These are phyloP conservation scores for Centroberyx gerrardi DNA, from an alignment of 2,797 vertebrate genomes.

Conservation along the genomic window DNA sequence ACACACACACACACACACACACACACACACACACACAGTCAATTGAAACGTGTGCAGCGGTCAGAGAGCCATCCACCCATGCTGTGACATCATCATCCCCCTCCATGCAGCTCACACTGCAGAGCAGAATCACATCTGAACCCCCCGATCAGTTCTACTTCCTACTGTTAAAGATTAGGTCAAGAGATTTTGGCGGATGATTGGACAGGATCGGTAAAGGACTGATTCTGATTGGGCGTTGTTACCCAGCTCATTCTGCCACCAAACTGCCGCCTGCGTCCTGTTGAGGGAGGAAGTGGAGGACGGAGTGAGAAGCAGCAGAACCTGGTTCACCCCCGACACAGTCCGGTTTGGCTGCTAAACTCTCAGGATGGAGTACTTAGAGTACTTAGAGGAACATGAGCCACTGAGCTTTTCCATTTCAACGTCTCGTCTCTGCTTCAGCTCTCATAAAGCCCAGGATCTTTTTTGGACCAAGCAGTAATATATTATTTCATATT, in stretches of 20 bases:
- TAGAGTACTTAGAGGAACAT: too few relatives aligned
- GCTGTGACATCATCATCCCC: not conserved
- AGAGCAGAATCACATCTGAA: conserved; percentile 7
- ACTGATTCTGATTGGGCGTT: conserved; percentile 28
- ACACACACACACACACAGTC: conserved; percentile 11
- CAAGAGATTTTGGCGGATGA: not conserved
- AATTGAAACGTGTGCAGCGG: too few relatives aligned
- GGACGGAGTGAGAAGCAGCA: not conserved
- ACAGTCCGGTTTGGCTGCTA: too few relatives aligned
- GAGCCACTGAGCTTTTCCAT: too few relatives aligned
- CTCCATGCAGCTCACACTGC: conserved; percentile 22
- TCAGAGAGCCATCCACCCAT: too few relatives aligned
- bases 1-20: not conserved
- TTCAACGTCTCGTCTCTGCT: too few relatives aligned
- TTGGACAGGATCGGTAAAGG: not conserved
- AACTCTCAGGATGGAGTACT: too few relatives aligned
- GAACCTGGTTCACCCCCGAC: too few relatives aligned
- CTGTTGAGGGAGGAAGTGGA: conserved; percentile 59
- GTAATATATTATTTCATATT: too few relatives aligned
- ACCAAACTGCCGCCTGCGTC: conserved; percentile 32
- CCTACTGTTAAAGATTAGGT: not conserved
- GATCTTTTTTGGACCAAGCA: too few relatives aligned
- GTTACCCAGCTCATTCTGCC: conserved; percentile 57
- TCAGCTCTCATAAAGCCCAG: too few relatives aligned
- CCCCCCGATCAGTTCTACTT: not conserved